These are phyloP conservation scores for Ictidomys tridecemlineatus DNA, from an alignment of 2,113 vertebrate genomes.

Conservation along the genomic window DNA sequence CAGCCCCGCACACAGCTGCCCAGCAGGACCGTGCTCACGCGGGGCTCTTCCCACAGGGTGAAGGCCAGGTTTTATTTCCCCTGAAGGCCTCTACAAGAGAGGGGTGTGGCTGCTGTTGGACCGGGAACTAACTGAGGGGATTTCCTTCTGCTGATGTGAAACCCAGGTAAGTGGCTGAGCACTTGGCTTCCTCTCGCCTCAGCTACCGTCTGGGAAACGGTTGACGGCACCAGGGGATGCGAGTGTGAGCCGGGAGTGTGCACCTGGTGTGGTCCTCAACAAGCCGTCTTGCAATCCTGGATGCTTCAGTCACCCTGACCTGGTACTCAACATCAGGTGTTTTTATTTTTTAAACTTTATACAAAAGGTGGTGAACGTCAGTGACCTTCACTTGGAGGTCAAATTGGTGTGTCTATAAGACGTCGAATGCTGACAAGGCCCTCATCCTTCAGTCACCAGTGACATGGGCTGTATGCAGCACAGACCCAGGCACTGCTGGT, in stretches of 20 bases:
- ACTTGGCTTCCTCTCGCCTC: not conserved
- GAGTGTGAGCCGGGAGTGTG: too few species aligned
- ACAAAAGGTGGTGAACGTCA: not conserved
- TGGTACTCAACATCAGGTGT: not conserved
- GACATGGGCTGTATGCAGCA: too few species aligned
- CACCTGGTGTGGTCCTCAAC: fast-evolving
- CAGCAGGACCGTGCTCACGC: too few species aligned
- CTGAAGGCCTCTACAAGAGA: fast-evolving
- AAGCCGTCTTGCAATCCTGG: fast-evolving
- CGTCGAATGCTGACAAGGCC: not conserved
- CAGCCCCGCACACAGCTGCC: too few species aligned
- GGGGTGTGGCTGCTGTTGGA: not conserved
- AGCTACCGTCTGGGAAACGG: too few species aligned
- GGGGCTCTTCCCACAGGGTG: too few species aligned
- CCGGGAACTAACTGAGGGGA: too few species aligned
- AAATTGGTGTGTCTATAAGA: not conserved
- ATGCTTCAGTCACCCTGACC: too few species aligned
- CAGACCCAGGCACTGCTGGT: fast-evolving
- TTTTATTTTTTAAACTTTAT: not conserved
- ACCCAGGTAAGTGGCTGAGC: not conserved
- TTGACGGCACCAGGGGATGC: fast-evolving
- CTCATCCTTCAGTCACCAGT: fast-evolving
- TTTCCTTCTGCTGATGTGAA: too few species aligned
- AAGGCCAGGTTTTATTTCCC: too few species aligned
- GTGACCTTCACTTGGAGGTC: not conserved